Base-by-base conservation (phyloP, 2,888 invertebrate genomes). In the Epirrhoe tristata region DNA sequence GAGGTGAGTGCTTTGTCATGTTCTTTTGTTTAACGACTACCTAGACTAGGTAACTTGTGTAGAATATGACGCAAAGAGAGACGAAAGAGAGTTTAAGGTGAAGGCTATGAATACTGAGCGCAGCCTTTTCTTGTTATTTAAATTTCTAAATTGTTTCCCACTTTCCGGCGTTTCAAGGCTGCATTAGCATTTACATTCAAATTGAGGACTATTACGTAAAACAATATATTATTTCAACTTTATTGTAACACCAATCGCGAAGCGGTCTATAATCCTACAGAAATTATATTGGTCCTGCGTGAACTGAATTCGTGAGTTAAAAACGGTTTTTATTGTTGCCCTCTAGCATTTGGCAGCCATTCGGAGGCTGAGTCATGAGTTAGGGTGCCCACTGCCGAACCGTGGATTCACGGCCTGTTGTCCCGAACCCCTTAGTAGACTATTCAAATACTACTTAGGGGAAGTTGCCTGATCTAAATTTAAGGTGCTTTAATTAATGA, bases 1-100 rank as follows among this genome's bases (percentile, higher is more conserved):
- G 99, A 95, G 99, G 99, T 97, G 86, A 95, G 96, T 93, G 60
- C 8, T 63, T 63, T 58, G 6, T 58, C 12, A 14, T 60, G 55
- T 65, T 43, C 32, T 60, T 32, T 52, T 57, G 43, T 63, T 56
- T 51, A 14, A 56, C 14, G 7, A 34, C 39, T 59, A 43, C 16
- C 31, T 43, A 56, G 6, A 2, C 34, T 16, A n/a, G n/a, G 39
- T 14, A 8, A 10, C 55, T 16, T 17, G 6, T 24, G n/a, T 36
- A 17, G 12, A 16, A 48, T 14, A 31, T 34, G 58, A 36, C 14
- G 16, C 57, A 57, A 32, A 57, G 14, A 32, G 46, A 43, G 43
- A 7, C n/a, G n/a, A n/a, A n/a, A n/a, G n/a, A n/a, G n/a, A n/a
- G n/a, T 8, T 43, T 14, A n/a, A 46, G 46, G 14, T 6, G 17